Percentiles rank a stretch among this genome's conserved stretches.
Conservation (phyloP, 2,888 invertebrate species). For the Dolichomitus sp. region DNA sequence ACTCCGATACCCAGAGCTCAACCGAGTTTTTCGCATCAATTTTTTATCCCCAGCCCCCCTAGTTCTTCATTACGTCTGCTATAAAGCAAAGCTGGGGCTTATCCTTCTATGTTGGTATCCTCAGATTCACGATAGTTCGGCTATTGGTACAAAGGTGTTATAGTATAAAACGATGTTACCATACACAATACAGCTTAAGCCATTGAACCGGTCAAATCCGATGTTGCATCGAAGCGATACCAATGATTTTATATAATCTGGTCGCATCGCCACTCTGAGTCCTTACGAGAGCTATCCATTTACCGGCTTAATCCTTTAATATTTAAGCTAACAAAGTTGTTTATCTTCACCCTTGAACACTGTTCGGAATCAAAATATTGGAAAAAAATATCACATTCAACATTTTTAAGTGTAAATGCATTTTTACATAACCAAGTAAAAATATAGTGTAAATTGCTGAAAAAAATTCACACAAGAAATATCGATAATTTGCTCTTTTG, state of each 20-base stretch:
- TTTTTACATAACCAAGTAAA: no score
- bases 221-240: background rate
- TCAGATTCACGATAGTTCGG: background rate
- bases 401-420: no score
- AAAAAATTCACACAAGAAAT: no score
- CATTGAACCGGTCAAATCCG: background rate
- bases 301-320: background rate
- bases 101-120: background rate
- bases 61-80: slow-evolving; percentile 7
- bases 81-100: slow-evolving; percentile 1
- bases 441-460: no score
- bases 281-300: background rate
- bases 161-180: background rate
- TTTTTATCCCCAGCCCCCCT: slow-evolving; percentile 8
- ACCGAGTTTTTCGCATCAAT: slow-evolving; percentile 18
- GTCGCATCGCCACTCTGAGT: background rate
- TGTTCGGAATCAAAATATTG: no score
- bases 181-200: slow-evolving; percentile 3
- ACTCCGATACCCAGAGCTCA: background rate
- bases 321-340: no score
- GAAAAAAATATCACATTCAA: no score
- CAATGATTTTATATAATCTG: background rate
- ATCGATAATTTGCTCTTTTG: no score
- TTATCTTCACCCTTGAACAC: no score
- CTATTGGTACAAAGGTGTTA: slow-evolving; percentile 2